phyloP scores from a whole-genome alignment of 2,888 invertebrate genomes.

The Megamerina dolium region DNA sequence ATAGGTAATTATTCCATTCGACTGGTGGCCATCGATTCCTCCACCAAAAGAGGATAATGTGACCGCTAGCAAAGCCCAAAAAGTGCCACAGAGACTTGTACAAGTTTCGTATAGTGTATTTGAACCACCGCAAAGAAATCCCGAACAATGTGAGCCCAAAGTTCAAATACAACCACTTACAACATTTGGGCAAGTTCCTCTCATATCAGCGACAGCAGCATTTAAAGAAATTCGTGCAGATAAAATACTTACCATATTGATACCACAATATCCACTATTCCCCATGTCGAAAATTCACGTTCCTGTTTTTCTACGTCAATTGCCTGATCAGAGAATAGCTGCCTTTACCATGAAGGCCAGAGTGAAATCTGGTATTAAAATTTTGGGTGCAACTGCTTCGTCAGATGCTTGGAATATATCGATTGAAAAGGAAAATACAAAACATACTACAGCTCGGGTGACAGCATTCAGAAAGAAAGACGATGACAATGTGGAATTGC shows the following conservation, averaged over 20 bases:
- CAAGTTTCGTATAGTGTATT: slow-evolving; percentile 83
- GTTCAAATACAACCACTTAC: slow-evolving; percentile 65
- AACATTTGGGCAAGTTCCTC: slow-evolving; percentile 59
- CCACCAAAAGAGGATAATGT: slow-evolving; percentile 59
- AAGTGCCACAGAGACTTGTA: slow-evolving; percentile 68
- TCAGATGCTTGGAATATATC: slow-evolving; percentile 81
- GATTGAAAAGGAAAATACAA: slow-evolving; percentile 72
- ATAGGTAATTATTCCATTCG: slow-evolving; percentile 76
- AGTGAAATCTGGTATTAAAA: slow-evolving; percentile 79
- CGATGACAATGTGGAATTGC: slow-evolving; percentile 35
- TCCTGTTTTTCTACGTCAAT: slow-evolving; percentile 78
- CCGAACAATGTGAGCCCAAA: slow-evolving; percentile 68
- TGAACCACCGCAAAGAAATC: slow-evolving; percentile 67
- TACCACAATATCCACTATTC: slow-evolving; percentile 84
- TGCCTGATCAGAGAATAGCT: slow-evolving; percentile 62
- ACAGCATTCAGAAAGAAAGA: slow-evolving; percentile 68
- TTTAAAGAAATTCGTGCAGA: slow-evolving; percentile 80
- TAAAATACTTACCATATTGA: slow-evolving; percentile 74
- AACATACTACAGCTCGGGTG: slow-evolving; percentile 82
- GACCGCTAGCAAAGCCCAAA: slow-evolving; percentile 51
- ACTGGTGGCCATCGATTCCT: slow-evolving; percentile 82
- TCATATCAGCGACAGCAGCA: slow-evolving; percentile 70
- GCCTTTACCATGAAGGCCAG: slow-evolving; percentile 85
- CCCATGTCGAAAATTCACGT: slow-evolving; percentile 85
- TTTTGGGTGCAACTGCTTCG: slow-evolving; percentile 75